Percentiles rank a stretch among this genome's conserved stretches.
Evolutionary conservation across 2,797 vertebrate species (phyloP).

Genomic region (Momotus momota): DNA sequence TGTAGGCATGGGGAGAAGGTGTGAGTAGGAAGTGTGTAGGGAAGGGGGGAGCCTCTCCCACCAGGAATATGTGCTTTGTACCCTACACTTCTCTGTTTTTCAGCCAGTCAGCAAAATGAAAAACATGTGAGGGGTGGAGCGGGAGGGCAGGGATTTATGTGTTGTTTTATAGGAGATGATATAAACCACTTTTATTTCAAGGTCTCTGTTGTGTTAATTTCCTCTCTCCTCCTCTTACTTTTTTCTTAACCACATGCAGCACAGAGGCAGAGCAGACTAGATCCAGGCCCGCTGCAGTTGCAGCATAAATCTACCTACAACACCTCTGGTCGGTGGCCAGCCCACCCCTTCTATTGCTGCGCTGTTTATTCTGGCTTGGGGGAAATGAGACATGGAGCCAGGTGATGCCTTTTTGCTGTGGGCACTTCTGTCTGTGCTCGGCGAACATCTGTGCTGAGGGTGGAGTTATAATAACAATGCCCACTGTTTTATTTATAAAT

Average conservation of each 20-base stretch:
- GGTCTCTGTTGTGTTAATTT: constrained; percentile 13
- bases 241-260: background rate
- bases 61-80: constrained; percentile 6
- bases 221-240: constrained; percentile 25
- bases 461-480: background rate
- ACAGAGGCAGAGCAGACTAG: background rate
- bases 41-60: constrained; percentile 30
- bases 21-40: background rate
- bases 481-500: background rate
- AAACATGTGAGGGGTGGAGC: constrained; percentile 49
- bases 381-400: background rate
- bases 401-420: background rate
- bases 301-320: background rate
- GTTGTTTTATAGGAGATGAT: constrained; percentile 16
- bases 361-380: background rate
- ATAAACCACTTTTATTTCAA: constrained; percentile 45
- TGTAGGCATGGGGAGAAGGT: background rate
- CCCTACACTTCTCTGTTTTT: background rate
- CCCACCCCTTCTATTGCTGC: background rate
- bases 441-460: background rate
- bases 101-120: constrained; percentile 43
- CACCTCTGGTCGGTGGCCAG: background rate
- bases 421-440: background rate
- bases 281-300: background rate
- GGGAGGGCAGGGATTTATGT: constrained; percentile 31